Evolutionary conservation across 2,888 invertebrate genomes (phyloP).

Genomic region (Eupithecia pulchellata): DNA sequence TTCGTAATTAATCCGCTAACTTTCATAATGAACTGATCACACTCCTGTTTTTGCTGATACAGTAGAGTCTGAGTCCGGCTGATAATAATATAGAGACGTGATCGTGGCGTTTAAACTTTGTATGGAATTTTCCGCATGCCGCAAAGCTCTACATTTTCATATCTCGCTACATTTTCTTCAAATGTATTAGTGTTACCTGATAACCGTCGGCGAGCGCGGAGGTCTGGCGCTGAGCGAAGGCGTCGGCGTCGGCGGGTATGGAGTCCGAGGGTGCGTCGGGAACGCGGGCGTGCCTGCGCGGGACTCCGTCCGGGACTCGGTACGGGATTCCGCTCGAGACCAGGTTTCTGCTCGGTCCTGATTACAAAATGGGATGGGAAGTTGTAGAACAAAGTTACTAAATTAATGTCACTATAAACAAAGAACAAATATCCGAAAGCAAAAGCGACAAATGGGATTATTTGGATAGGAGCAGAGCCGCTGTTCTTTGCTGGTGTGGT

Average conservation of each 20-base stretch:
- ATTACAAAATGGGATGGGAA: neutral
- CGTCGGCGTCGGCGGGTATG: constrained; percentile 91
- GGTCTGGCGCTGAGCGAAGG: constrained; percentile 89
- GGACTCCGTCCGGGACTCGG: constrained; percentile 87
- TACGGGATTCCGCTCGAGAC: constrained; percentile 85
- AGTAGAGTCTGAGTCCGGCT: too few species aligned
- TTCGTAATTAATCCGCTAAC: too few species aligned
- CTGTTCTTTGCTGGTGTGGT: neutral
- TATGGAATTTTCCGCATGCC: too few species aligned
- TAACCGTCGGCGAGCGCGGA: constrained; percentile 90
- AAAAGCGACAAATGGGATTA: neutral
- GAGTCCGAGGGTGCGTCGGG: constrained; percentile 96
- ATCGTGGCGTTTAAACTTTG: too few species aligned
- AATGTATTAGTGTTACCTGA: constrained; percentile 61
- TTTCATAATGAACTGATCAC: too few species aligned
- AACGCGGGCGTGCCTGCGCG: constrained; percentile 97
- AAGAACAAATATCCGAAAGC: too few species aligned
- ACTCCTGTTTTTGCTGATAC: too few species aligned
- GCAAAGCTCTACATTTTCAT: too few species aligned
- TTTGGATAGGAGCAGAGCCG: too few species aligned
- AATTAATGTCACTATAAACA: neutral
- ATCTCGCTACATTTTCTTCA: too few species aligned
- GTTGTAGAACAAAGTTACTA: neutral
- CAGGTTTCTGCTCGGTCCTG: constrained; percentile 88
- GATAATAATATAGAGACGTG: too few species aligned